Percentiles rank a stretch among this genome's conserved stretches.
Evolutionary conservation across 2,888 invertebrate genomes (phyloP).

Genomic region (Stratiomys singularior): DNA sequence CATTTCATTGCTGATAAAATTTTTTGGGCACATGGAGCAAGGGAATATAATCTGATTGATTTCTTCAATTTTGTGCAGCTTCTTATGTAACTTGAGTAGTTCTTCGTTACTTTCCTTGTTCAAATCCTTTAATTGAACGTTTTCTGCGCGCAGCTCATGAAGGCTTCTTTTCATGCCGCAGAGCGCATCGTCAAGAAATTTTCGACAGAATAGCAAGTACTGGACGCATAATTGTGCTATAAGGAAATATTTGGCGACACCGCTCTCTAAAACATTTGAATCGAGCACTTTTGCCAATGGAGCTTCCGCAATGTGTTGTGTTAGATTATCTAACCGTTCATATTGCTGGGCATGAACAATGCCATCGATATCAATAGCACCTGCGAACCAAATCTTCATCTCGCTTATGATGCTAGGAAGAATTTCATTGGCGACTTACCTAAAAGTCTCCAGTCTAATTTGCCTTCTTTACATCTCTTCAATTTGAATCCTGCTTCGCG

Average conservation of each 20-base stretch:
- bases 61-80: slow-evolving; percentile 61
- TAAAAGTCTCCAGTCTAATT: slow-evolving; percentile 62
- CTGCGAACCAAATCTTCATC: slow-evolving; percentile 52
- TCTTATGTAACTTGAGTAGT: slow-evolving; percentile 61
- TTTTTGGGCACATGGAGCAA: slow-evolving; percentile 63
- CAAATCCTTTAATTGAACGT: slow-evolving; percentile 57
- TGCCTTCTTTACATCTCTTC: slow-evolving; percentile 60
- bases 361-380: slow-evolving; percentile 61
- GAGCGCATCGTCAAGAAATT: slow-evolving; percentile 62
- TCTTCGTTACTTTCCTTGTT: slow-evolving; percentile 60
- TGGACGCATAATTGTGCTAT: slow-evolving; percentile 63
- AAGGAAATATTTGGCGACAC: slow-evolving; percentile 63
- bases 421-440: slow-evolving; percentile 55
- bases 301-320: slow-evolving; percentile 61
- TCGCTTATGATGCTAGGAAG: neutral
- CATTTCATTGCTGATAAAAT: slow-evolving; percentile 63
- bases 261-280: slow-evolving; percentile 62
- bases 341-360: slow-evolving; percentile 61
- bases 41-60: slow-evolving; percentile 63
- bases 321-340: slow-evolving; percentile 60
- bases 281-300: slow-evolving; percentile 61
- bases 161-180: slow-evolving; percentile 58
- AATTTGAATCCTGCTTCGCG: slow-evolving; percentile 62
- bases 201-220: slow-evolving; percentile 63
- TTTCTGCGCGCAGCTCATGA: slow-evolving; percentile 57